These are phyloP conservation scores for Collichthys lucidus DNA, from an alignment of 2,113 vertebrate species.

Conservation along the genomic window DNA sequence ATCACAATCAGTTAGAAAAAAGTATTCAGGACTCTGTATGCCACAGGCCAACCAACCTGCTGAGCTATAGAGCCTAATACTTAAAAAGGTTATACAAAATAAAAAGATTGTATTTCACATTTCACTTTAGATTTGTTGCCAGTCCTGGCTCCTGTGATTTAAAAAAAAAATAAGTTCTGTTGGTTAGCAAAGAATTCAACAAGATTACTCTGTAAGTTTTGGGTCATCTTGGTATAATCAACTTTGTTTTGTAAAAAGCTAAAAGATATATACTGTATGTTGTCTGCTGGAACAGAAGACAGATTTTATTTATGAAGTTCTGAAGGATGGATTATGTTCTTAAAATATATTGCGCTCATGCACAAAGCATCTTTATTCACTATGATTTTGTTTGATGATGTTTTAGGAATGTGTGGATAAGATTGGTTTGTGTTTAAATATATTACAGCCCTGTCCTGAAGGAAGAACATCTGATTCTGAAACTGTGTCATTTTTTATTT, in stretches of 20 bases:
- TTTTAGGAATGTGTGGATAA: slow-evolving; percentile 42
- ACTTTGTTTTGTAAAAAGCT: slow-evolving; percentile 20
- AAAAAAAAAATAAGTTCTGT: not conserved
- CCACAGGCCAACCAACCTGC: slow-evolving; percentile 77
- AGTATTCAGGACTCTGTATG: slow-evolving; percentile 39
- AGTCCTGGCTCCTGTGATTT: not conserved
- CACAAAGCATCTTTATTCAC: slow-evolving; percentile 61
- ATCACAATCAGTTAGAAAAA: slow-evolving; percentile 3
- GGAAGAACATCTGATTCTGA: slow-evolving; percentile 5
- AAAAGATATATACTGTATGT: slow-evolving; percentile 22
- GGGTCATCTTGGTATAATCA: slow-evolving; percentile 50
- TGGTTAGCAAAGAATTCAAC: not conserved
- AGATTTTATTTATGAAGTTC: slow-evolving; percentile 59
- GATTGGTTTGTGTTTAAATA: not conserved
- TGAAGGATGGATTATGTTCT: slow-evolving; percentile 41
- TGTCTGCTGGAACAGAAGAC: slow-evolving; percentile 59
- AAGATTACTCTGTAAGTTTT: not conserved
- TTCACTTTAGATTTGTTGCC: not conserved
- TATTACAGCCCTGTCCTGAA: slow-evolving; percentile 3
- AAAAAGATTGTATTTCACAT: not conserved
- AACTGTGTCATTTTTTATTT: slow-evolving; percentile 1
- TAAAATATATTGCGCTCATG: slow-evolving; percentile 45
- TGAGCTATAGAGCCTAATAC: slow-evolving; percentile 48
- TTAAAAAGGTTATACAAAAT: slow-evolving; percentile 1
- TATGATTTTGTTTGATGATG: slow-evolving; percentile 34